These are phyloP conservation scores for Rhamphomyia laevipes DNA, from an alignment of 2,888 invertebrate genomes.

Conservation along the genomic window DNA sequence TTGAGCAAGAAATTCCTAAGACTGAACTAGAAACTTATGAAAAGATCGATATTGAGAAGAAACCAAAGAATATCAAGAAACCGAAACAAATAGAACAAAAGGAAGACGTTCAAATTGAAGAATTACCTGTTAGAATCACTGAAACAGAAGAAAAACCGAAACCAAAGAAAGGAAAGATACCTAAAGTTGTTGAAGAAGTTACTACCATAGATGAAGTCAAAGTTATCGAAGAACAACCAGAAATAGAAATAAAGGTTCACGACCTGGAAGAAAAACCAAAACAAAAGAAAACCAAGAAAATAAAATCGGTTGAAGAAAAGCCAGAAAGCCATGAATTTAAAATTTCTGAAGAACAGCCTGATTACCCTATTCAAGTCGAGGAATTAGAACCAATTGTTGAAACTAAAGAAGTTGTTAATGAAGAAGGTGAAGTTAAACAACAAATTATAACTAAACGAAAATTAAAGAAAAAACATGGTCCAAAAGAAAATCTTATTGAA, in stretches of 20 bases:
- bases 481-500: conserved; percentile 40
- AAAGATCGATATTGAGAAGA: conserved; percentile 24
- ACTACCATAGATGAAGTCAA: conserved; percentile 6
- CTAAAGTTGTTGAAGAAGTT: conserved; percentile 9
- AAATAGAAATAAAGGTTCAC: neutral
- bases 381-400: conserved; percentile 22
- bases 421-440: conserved; percentile 25
- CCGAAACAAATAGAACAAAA: conserved; percentile 36
- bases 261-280: conserved; percentile 9
- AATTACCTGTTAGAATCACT: neutral
- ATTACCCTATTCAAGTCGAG: conserved; percentile 20
- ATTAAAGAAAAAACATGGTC: conserved; percentile 35
- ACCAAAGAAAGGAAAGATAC: conserved; percentile 12
- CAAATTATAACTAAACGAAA: conserved; percentile 31
- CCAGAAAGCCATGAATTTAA: conserved; percentile 2
- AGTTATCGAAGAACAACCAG: conserved; percentile 8
- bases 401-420: conserved; percentile 21
- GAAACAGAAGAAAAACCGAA: neutral
- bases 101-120: conserved; percentile 22
- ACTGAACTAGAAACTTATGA: conserved; percentile 31
- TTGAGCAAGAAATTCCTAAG: conserved; percentile 33
- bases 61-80: conserved; percentile 35
- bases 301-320: conserved; percentile 11
- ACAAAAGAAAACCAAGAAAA: conserved; percentile 12
- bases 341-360: conserved; percentile 5